phyloP scores from a whole-genome alignment of 1,140 invertebrate species.

The Drosophila lacertosa region DNA sequence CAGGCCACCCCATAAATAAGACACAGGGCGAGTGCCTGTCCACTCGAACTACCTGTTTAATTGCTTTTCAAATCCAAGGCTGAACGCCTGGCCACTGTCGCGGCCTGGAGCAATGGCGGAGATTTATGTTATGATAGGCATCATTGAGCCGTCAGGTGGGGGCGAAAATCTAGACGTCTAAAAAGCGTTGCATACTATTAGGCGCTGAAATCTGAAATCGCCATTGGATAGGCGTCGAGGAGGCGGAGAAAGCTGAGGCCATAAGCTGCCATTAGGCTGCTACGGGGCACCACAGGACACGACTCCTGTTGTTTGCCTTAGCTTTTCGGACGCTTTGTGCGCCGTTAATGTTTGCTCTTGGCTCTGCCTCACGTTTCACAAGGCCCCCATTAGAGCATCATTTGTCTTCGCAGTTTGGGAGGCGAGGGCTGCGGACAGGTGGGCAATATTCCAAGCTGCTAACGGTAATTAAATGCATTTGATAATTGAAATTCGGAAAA shows the following conservation, averaged over 20 bases:
- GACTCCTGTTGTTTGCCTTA: slow-evolving; percentile 26
- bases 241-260: slow-evolving; percentile 1
- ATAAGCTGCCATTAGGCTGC: slow-evolving; percentile 45
- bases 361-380: slow-evolving; percentile 39
- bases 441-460: slow-evolving; percentile 6
- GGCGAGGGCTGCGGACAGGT: not conserved
- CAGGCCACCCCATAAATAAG: slow-evolving; percentile 34
- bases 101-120: slow-evolving; percentile 25
- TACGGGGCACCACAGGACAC: slow-evolving; percentile 27
- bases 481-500: slow-evolving; percentile 71
- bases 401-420: slow-evolving; percentile 44
- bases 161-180: slow-evolving; percentile 32
- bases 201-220: slow-evolving; percentile 69
- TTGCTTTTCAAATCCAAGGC: slow-evolving; percentile 74
- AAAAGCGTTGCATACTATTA: slow-evolving; percentile 72
- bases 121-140: slow-evolving; percentile 80
- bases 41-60: slow-evolving; percentile 50
- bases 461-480: slow-evolving; percentile 70
- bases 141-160: slow-evolving; percentile 62
- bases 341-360: slow-evolving; percentile 57
- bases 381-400: slow-evolving; percentile 66
- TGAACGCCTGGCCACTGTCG: slow-evolving; percentile 29
- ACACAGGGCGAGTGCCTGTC: slow-evolving; percentile 9
- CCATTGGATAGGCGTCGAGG: slow-evolving; percentile 32
- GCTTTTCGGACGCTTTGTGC: slow-evolving; percentile 8